Conservation (phyloP, 2,797 vertebrate genomes). For the Neosilurus hyrtlii region DNA sequence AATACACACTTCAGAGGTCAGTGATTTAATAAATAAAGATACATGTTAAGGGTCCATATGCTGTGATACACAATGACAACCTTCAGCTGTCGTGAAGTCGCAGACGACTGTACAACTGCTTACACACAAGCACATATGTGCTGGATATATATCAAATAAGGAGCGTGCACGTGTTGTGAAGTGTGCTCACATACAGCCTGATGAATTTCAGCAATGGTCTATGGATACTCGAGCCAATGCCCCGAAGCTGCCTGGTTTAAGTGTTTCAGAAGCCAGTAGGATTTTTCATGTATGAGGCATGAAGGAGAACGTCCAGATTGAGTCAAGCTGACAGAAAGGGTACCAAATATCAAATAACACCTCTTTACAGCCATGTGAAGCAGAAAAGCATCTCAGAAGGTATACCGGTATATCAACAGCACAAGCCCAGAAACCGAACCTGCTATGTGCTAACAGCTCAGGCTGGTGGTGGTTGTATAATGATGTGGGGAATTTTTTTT, state of each 20-base stretch:
- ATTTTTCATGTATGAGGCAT: not conserved
- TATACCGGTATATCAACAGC: not conserved
- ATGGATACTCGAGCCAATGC: not conserved
- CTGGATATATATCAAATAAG: not conserved
- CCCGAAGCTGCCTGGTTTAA: not conserved
- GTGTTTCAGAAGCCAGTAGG: not conserved
- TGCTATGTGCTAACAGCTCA: not conserved
- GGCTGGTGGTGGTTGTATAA: not conserved
- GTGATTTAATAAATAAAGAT: not conserved
- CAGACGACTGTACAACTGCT: not conserved
- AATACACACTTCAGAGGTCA: not conserved
- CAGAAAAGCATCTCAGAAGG: not conserved
- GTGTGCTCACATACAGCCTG: not conserved
- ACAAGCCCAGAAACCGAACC: not conserved
- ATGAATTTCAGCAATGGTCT: not conserved
- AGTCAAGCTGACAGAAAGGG: not conserved
- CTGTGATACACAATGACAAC: too few relatives aligned
- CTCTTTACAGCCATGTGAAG: not conserved
- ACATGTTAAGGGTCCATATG: too few relatives aligned
- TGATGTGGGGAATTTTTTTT: slow-evolving; percentile 17
- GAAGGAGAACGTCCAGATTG: not conserved
- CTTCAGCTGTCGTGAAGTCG: not conserved
- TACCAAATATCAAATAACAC: not conserved
- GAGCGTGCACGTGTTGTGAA: not conserved
- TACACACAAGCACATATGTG: too few relatives aligned